A percentile compares a stretch with the other conserved stretches of the same genome.
These are phyloP conservation scores for Morone chrysops DNA, from an alignment of 2,113 vertebrate genomes.

Conservation along the genomic window DNA sequence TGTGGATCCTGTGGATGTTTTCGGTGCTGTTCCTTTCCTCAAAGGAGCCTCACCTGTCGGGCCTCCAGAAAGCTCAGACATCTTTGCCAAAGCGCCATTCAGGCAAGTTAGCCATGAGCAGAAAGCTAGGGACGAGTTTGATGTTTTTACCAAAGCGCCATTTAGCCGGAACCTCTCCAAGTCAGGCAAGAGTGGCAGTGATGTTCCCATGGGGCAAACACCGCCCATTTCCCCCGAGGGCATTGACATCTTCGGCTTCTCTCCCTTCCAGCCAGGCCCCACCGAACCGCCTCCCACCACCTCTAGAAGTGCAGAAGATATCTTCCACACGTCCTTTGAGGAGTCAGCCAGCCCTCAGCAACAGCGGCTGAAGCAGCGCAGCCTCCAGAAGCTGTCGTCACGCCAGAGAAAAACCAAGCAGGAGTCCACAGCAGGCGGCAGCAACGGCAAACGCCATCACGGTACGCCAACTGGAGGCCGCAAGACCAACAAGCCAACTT, in stretches of 20 bases:
- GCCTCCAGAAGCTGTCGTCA: constrained; percentile 91
- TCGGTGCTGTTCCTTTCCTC: constrained; percentile 92
- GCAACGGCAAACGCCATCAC: constrained; percentile 92
- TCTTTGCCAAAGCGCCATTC: constrained; percentile 78
- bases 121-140: constrained; percentile 87
- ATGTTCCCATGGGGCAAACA: constrained; percentile 69
- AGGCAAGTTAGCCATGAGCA: constrained; percentile 74
- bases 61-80: constrained; percentile 62
- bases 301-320: constrained; percentile 85
- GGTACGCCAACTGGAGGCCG: constrained; percentile 88
- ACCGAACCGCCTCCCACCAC: constrained; percentile 50
- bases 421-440: constrained; percentile 81
- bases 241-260: constrained; percentile 92
- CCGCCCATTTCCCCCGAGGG: constrained; percentile 81
- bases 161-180: constrained; percentile 89
- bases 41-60: constrained; percentile 69
- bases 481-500: constrained; percentile 89
- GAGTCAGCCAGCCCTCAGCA: constrained; percentile 88
- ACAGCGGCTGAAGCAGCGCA: constrained; percentile 91
- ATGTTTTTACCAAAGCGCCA: constrained; percentile 96
- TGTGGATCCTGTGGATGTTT: constrained; percentile 75
- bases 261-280: constrained; percentile 89
- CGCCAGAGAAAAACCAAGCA: constrained; percentile 94
- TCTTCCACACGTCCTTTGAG: constrained; percentile 88
- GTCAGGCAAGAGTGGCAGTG: constrained; percentile 69